Evolutionary conservation across 2,888 invertebrate genomes (phyloP).

Genomic region (Nebria salina): DNA sequence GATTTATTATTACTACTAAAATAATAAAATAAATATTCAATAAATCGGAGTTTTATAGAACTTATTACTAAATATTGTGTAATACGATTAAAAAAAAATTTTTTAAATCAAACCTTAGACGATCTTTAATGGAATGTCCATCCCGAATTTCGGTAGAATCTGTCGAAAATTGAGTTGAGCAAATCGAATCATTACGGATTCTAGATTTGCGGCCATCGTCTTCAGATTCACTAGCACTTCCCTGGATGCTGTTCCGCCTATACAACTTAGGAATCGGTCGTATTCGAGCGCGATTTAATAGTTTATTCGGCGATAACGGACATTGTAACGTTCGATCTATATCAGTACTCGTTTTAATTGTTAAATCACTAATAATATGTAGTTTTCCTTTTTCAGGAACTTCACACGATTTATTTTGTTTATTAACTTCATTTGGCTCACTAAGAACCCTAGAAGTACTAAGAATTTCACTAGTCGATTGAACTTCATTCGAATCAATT

Average conservation of each 20-base stretch:
- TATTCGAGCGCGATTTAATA: constrained; percentile 70
- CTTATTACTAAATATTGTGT: no score
- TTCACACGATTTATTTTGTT: background rate
- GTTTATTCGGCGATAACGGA: constrained; percentile 69
- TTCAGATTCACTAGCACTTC: constrained; percentile 76
- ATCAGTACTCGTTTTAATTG: constrained; percentile 27
- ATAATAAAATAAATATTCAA: constrained; percentile 11
- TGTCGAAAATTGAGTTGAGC: constrained; percentile 38
- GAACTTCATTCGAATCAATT: background rate
- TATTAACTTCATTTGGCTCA: background rate
- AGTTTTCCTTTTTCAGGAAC: background rate
- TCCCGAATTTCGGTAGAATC: constrained; percentile 22
- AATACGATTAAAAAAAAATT: no score
- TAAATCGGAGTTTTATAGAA: no score
- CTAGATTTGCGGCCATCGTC: constrained; percentile 65
- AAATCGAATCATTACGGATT: constrained; percentile 61
- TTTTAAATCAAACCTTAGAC: constrained; percentile 25
- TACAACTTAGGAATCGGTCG: constrained; percentile 75
- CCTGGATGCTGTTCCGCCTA: constrained; percentile 73
- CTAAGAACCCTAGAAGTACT: background rate
- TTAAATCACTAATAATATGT: constrained; percentile 13
- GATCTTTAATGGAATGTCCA: constrained; percentile 41
- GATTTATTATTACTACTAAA: constrained; percentile 24
- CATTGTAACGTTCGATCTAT: constrained; percentile 51
- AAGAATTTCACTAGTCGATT: background rate